These are phyloP conservation scores for Steromphala cineraria DNA, from an alignment of 2,888 invertebrate species.

Conservation along the genomic window DNA sequence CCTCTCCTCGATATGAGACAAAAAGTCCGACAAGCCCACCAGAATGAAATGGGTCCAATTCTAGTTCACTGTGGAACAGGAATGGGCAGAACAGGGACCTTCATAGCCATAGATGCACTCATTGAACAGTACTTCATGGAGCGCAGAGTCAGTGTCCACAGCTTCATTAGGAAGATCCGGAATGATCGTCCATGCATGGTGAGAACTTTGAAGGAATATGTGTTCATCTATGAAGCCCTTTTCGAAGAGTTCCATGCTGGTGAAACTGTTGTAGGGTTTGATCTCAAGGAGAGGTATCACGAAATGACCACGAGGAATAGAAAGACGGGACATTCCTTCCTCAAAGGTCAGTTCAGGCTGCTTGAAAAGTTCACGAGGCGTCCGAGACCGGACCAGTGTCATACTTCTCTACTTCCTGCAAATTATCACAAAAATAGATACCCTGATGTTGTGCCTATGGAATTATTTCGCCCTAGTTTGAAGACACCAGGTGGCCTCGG, in stretches of 20 bases:
- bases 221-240: conserved; percentile 72
- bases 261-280: conserved; percentile 57
- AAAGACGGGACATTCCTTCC: conserved; percentile 59
- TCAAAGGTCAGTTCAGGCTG: conserved; percentile 68
- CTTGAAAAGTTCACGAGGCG: conserved; percentile 64
- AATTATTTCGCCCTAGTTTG: conserved; percentile 57
- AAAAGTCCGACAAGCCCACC: conserved; percentile 52
- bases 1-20: conserved; percentile 70
- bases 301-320: conserved; percentile 58
- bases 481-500: conserved; percentile 54
- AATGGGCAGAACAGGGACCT: conserved; percentile 71
- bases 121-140: conserved; percentile 70
- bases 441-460: conserved; percentile 63
- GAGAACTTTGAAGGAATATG: conserved; percentile 71
- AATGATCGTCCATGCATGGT: conserved; percentile 70
- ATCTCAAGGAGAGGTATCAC: conserved; percentile 61
- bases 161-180: conserved; percentile 66
- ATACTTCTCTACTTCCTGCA: conserved; percentile 50
- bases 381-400: conserved; percentile 48
- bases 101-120: conserved; percentile 73
- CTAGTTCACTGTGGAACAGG: conserved; percentile 75
- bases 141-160: conserved; percentile 70
- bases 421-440: conserved; percentile 70
- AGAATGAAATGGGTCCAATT: conserved; percentile 52
- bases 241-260: conserved; percentile 71